A percentile compares a stretch with the other conserved stretches of the same genome.
Evolutionary conservation across 2,888 invertebrate genomes (phyloP).

Genomic region (Esperia sulphurella): DNA sequence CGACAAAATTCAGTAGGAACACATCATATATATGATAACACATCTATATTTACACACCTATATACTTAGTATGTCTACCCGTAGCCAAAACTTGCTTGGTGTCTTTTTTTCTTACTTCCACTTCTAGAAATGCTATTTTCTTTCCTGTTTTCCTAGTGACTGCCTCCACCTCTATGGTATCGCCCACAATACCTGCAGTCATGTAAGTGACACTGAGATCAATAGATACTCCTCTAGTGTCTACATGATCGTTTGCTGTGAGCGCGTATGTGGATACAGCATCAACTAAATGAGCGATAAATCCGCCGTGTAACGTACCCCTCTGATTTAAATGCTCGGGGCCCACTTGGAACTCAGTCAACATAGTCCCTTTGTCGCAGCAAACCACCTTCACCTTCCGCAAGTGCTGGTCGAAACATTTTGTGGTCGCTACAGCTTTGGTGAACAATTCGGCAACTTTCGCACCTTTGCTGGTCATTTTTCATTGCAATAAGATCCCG

Average conservation of each 20-base stretch:
- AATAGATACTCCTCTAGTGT: conserved; percentile 87
- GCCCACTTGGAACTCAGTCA: conserved; percentile 86
- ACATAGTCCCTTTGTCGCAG: conserved; percentile 85
- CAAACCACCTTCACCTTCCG: conserved; percentile 60
- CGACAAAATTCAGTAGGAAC: too few relatives aligned
- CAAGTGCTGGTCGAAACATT: conserved; percentile 64
- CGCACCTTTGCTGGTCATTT: conserved; percentile 56
- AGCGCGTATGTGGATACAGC: conserved; percentile 88
- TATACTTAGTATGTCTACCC: conserved; percentile 91
- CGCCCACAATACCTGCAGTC: conserved; percentile 87
- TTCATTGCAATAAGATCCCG: conserved; percentile 7
- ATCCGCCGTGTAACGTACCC: conserved; percentile 91
- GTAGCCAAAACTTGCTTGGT: conserved; percentile 87
- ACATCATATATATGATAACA: too few relatives aligned
- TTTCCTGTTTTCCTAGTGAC: conserved; percentile 87
- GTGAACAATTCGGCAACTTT: conserved; percentile 61
- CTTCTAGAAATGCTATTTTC: conserved; percentile 89
- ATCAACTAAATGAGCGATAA: conserved; percentile 87
- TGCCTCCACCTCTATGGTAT: conserved; percentile 88
- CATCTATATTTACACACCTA: conserved; percentile 38
- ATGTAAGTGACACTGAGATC: conserved; percentile 91
- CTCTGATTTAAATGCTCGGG: conserved; percentile 86
- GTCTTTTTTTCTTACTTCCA: conserved; percentile 87
- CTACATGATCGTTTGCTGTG: conserved; percentile 80
- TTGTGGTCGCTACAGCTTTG: conserved; percentile 59